Percentiles rank a stretch among this genome's conserved stretches.
Conservation (phyloP, 1,140 invertebrate species). For the Eumaeus atala region DNA sequence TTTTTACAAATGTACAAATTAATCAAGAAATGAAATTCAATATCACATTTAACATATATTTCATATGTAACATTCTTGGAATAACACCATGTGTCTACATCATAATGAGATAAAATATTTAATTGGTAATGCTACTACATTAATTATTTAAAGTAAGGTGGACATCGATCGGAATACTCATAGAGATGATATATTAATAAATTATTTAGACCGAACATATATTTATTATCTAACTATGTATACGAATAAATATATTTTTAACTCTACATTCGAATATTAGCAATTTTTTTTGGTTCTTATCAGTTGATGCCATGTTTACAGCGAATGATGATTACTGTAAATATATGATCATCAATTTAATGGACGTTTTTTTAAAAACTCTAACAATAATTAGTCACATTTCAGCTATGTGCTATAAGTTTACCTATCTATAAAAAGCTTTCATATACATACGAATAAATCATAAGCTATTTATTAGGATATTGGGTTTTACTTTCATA, state of each 20-base stretch:
- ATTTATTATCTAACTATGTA: neutral
- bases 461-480: neutral
- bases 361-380: neutral
- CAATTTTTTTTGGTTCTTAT: constrained; percentile 1
- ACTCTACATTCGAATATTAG: neutral
- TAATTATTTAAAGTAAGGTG: neutral
- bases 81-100: constrained; percentile 26
- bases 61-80: constrained; percentile 37
- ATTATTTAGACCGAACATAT: neutral
- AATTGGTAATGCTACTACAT: neutral
- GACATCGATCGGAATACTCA: neutral
- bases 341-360: neutral
- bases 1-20: no score
- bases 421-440: constrained; percentile 1
- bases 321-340: neutral
- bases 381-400: constrained; percentile 9
- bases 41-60: constrained; percentile 44
- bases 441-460: constrained; percentile 6
- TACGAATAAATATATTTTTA: constrained; percentile 1
- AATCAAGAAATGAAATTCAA: constrained; percentile 18
- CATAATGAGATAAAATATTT: constrained; percentile 1
- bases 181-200: neutral
- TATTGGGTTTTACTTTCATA: neutral
- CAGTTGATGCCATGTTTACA: neutral
- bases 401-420: neutral